Evolutionary conservation across 1,140 invertebrate species (phyloP).

Genomic region (Drosophila pandora): DNA sequence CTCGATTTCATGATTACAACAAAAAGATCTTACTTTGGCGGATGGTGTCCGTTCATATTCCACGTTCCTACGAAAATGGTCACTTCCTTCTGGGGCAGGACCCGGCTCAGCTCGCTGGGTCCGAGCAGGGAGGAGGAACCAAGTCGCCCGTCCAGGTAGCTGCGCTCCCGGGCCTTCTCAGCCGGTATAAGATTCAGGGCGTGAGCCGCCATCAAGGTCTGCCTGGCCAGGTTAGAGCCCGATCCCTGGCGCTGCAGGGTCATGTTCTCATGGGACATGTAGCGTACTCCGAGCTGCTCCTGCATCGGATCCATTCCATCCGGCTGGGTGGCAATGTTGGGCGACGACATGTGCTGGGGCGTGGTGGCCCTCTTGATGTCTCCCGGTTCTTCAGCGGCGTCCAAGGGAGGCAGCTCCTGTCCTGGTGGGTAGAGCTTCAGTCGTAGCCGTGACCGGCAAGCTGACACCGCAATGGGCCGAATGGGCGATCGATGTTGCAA

Average conservation of each 20-base stretch:
- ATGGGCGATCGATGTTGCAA: constrained; percentile 70
- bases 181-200: constrained; percentile 91
- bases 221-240: constrained; percentile 86
- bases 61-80: constrained; percentile 96
- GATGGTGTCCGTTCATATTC: constrained; percentile 97
- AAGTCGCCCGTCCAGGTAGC: constrained; percentile 91
- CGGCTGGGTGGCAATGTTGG: constrained; percentile 79
- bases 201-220: constrained; percentile 90
- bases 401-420: constrained; percentile 65
- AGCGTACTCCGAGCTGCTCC: constrained; percentile 57
- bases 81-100: constrained; percentile 93
- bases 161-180: constrained; percentile 91
- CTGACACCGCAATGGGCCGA: constrained; percentile 76
- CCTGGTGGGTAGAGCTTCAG: constrained; percentile 80
- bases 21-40: constrained; percentile 86
- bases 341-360: constrained; percentile 82
- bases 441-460: constrained; percentile 77
- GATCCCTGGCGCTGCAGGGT: constrained; percentile 66
- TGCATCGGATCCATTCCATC: constrained; percentile 44
- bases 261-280: constrained; percentile 82
- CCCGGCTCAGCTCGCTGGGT: constrained; percentile 91
- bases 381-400: constrained; percentile 32
- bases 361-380: constrained; percentile 68
- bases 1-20: background rate
- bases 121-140: constrained; percentile 92